These are phyloP conservation scores for Denticeps clupeoides DNA, from an alignment of 2,797 vertebrate genomes.

Conservation along the genomic window DNA sequence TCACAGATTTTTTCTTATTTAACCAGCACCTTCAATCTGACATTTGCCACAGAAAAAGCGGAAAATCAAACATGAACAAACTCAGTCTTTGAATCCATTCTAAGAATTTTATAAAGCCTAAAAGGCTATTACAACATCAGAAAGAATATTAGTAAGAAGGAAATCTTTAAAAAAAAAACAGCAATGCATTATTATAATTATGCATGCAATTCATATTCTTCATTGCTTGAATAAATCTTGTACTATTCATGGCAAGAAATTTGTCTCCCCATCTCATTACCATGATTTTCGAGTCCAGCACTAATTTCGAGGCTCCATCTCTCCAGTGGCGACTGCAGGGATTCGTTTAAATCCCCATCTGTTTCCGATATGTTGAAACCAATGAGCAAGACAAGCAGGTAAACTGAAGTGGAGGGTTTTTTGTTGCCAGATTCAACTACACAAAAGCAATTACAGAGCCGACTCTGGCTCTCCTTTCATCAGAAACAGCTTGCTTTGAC, in stretches of 20 bases:
- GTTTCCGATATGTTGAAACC: conserved; percentile 1
- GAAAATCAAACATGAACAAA: conserved; percentile 4
- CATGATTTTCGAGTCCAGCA: not conserved
- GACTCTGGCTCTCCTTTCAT: too few species aligned
- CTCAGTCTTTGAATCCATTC: too few species aligned
- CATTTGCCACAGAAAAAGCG: not conserved
- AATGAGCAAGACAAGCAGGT: conserved; percentile 8
- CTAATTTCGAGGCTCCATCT: conserved; percentile 2
- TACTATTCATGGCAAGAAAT: not conserved
- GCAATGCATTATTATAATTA: not conserved
- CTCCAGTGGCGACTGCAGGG: not conserved
- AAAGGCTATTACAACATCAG: too few species aligned
- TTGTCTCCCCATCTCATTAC: not conserved
- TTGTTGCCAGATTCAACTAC: conserved; percentile 6
- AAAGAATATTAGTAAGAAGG: too few species aligned
- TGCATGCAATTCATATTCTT: not conserved
- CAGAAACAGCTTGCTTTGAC: conserved; percentile 1
- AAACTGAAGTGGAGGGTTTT: conserved; percentile 6
- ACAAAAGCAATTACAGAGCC: conserved; percentile 10
- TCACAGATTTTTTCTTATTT: not conserved
- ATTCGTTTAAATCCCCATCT: conserved; percentile 11
- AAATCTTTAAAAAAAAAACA: too few species aligned
- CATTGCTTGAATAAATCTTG: too few species aligned
- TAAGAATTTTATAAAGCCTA: too few species aligned
- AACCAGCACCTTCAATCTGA: conserved; percentile 2